A percentile compares a stretch with the other conserved stretches of the same genome.
Conservation (phyloP, 2,888 invertebrate genomes). For the Crematogaster levior region DNA sequence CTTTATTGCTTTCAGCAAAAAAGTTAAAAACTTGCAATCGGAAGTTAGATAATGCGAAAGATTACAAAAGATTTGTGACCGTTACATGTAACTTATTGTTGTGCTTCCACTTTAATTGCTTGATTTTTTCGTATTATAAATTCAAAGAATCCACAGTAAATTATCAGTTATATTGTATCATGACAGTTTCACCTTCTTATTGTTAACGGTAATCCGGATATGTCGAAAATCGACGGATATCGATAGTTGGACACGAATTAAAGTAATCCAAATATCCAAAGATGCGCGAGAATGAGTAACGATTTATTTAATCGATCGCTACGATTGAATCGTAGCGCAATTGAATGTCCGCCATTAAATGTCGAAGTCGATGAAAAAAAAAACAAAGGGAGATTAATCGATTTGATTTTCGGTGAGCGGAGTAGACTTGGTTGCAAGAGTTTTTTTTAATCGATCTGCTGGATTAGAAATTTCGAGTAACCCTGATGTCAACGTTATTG, state of each 20-base stretch:
- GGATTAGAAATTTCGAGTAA: constrained; percentile 5
- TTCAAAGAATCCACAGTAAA: not conserved
- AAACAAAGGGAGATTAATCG: not conserved
- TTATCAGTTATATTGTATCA: not conserved
- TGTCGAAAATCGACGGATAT: constrained; percentile 73
- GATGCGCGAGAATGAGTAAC: constrained; percentile 73
- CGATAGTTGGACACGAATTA: constrained; percentile 72
- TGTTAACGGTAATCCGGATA: constrained; percentile 69
- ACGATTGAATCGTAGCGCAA: constrained; percentile 63
- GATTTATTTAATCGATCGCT: constrained; percentile 74
- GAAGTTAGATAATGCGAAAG: not conserved
- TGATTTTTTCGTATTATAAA: constrained; percentile 25
- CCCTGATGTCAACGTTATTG: constrained; percentile 11
- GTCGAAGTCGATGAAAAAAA: not conserved
- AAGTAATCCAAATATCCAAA: constrained; percentile 72
- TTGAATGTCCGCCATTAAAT: constrained; percentile 41
- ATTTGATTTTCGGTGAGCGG: not conserved
- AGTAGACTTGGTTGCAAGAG: constrained; percentile 10
- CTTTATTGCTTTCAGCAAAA: constrained; percentile 27
- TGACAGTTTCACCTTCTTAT: constrained; percentile 36
- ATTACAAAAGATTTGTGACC: constrained; percentile 52
- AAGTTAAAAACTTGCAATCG: not conserved
- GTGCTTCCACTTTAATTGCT: constrained; percentile 60
- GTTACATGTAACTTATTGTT: constrained; percentile 24
- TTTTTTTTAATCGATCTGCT: constrained; percentile 11